Evolutionary conservation across 2,888 invertebrate species (phyloP), one percentile per base, ranked within the genome.

Genomic region (Sphaerophoria taeniata): DNA sequence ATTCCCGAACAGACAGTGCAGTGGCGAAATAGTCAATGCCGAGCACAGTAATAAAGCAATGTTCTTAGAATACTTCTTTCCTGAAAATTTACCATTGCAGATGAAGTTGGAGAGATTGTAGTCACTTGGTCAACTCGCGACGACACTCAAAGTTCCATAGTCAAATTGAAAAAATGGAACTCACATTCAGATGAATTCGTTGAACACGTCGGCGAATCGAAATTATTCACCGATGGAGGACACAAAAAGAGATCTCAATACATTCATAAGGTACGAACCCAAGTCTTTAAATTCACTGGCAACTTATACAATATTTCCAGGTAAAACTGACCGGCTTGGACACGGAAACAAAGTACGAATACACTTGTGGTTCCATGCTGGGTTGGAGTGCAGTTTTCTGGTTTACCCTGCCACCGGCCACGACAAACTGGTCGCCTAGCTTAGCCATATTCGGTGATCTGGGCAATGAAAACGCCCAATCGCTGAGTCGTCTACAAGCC

Each of bases 361-460:
- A 97, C 91, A 95, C 96, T 88, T 96, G 95, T 89, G 97, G 97
- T 14, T 96, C 97, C 78, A 91, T 93, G 43, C 91, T 93, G 60
- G 97, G 97, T 1, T 98, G 97, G 98, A 98, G 98, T 0, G 93
- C 95, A 43, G 88, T 94, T 87, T 98, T 96, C 91, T 94, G 93
- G 88, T 97, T 98, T 92, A 94, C 93, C 89, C 96, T 97, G 0
- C 93, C 95, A 1, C 96, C 96, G 0, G 91, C 92, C 0, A 94
- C 94, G 3, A 93, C 93, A 6, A 90, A 95, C 78, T 98, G 97
- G 98, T 93, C 95, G 16, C 97, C 98, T 0, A 94, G 94, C 24
- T 93, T 98, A 55, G 98, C 96, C 51, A 94, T 99, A 87, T 98
- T 95, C 90, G 99, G 99, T 0, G 99, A 99, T 91, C 95, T 99